phyloP scores from a whole-genome alignment of 2,113 vertebrate genomes.

The Crypturellus undulatus region DNA sequence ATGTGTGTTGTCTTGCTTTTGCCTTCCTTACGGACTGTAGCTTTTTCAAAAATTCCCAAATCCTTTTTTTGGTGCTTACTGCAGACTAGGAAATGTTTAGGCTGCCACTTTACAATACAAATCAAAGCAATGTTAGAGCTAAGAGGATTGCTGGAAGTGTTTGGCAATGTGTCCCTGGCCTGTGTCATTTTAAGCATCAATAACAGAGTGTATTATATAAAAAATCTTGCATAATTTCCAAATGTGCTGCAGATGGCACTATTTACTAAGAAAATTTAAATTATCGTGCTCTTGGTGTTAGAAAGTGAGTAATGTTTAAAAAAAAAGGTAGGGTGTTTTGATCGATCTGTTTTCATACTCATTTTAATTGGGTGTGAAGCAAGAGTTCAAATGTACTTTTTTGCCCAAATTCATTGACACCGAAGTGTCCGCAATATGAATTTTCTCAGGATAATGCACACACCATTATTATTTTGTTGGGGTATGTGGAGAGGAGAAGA shows the following conservation, averaged over 20 bases:
- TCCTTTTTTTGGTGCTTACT: neutral
- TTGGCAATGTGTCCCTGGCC: neutral
- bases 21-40: neutral
- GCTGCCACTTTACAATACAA: neutral
- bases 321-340: neutral
- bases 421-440: neutral
- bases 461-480: neutral
- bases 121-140: neutral
- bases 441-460: neutral
- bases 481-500: too few species aligned
- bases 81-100: neutral
- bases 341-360: neutral
- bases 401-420: neutral
- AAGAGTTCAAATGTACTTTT: neutral
- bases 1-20: neutral
- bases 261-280: conserved; percentile 65
- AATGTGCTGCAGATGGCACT: conserved; percentile 75
- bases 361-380: neutral
- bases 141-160: neutral
- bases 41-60: neutral
- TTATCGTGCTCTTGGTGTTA: accelerated
- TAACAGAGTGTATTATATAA: neutral
- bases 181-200: neutral
- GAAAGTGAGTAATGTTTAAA: neutral
- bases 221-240: neutral